Conservation (phyloP, 2,888 invertebrate species). For the Leptinotarsa juncta region DNA sequence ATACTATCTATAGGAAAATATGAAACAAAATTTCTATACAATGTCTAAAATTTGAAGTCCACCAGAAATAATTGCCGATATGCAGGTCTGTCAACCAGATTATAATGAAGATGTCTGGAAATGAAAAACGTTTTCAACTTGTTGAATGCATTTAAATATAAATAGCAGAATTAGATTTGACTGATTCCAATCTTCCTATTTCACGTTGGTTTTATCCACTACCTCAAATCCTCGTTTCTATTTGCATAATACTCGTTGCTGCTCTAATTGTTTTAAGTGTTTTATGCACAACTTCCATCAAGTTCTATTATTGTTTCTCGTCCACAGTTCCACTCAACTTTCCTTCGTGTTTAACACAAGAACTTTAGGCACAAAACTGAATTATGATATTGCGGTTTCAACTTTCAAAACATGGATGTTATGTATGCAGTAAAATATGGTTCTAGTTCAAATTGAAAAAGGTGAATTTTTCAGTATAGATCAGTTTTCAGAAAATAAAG, state of each 20-base stretch:
- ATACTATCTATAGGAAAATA: no score
- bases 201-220: conserved; percentile 31
- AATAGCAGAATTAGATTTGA: conserved; percentile 15
- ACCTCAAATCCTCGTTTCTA: conserved; percentile 43
- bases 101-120: neutral
- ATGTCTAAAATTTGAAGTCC: no score
- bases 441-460: no score
- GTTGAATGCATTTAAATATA: conserved; percentile 26
- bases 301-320: conserved; percentile 39
- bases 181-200: conserved; percentile 26
- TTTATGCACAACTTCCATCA: conserved; percentile 38
- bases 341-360: conserved; percentile 30
- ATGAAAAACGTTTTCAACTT: conserved; percentile 16
- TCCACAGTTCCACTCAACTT: conserved; percentile 34
- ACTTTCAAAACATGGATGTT: neutral
- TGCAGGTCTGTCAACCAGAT: neutral
- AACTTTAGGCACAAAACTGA: conserved; percentile 18
- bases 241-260: conserved; percentile 48
- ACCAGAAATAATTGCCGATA: no score
- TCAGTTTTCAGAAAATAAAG: no score
- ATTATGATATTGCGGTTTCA: neutral
- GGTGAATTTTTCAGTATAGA: no score
- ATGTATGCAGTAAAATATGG: no score
- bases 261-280: conserved; percentile 46
- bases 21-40: no score